Evolutionary conservation across 2,113 vertebrate genomes (phyloP).

Genomic region (Cisticola juncidis): DNA sequence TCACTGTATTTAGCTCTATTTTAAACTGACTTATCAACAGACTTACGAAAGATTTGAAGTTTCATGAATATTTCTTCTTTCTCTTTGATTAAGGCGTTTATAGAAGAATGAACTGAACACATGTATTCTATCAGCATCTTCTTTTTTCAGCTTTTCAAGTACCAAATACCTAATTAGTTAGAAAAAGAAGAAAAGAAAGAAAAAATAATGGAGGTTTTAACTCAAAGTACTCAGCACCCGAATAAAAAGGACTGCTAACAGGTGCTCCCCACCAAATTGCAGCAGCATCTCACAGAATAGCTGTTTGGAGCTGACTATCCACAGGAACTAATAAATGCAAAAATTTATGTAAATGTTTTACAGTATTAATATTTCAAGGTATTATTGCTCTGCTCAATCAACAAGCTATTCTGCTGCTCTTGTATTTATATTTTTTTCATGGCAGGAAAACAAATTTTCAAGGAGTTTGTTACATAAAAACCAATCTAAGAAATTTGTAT

Average conservation of each 20-base stretch:
- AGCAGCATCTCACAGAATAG: neutral
- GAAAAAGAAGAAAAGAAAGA: neutral
- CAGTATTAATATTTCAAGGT: neutral
- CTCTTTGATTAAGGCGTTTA: constrained; percentile 96
- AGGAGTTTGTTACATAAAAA: neutral
- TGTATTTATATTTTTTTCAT: neutral
- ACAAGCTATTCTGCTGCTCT: neutral
- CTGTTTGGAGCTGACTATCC: neutral
- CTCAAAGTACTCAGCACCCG: neutral
- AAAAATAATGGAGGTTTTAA: neutral
- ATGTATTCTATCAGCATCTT: constrained; percentile 92
- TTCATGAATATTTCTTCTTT: constrained; percentile 84
- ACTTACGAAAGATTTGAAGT: constrained; percentile 91
- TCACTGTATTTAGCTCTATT: neutral
- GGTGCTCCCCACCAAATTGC: neutral
- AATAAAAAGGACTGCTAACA: neutral
- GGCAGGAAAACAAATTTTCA: neutral
- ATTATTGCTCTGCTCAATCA: neutral
- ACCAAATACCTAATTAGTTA: constrained; percentile 86
- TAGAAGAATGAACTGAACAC: constrained; percentile 99
- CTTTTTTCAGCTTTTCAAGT: constrained; percentile 92
- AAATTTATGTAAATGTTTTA: neutral
- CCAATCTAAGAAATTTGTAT: neutral
- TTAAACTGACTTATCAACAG: neutral
- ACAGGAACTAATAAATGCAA: neutral